Base-by-base conservation (phyloP, 2,888 invertebrate genomes). In the Leucophenga montana region DNA sequence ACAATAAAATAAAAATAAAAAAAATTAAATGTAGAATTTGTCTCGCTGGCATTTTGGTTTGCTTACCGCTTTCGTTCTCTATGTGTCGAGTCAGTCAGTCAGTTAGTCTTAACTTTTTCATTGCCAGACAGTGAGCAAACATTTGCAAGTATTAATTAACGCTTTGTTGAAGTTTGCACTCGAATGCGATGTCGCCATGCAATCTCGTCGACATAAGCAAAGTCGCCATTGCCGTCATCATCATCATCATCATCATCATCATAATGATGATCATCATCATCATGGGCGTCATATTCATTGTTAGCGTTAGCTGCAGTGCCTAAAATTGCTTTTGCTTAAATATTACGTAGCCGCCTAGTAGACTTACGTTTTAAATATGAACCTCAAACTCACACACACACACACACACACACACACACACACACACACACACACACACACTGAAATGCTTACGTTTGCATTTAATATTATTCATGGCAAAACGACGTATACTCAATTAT, bases 61-160 rank as follows among this genome's bases (percentile, higher is more conserved):
- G 27, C 57, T n/a, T n/a, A n/a, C n/a, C n/a, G n/a, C n/a, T n/a
- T n/a, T n/a, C n/a, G n/a, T n/a, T n/a, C n/a, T n/a, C n/a, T n/a
- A n/a, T n/a, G n/a, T n/a, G n/a, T n/a, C n/a, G n/a, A n/a, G 27
- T 27, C 22, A 20, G 2, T 27, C 33, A 39, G 67, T 27, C 22
- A 20, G 2, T 27, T 20, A 39, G 67, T 61, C 72, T 82, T 76
- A 79, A 78, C 85, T 83, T 84, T 84, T 85, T 80, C 84, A 84
- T 82, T 83, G 82, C 85, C 86, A 85, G 85, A 85, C 85, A 76
- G 75, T 83, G 84, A 78, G 78, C 85, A 85, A 85, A 85, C 83
- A 86, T 85, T 83, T 78, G 80, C 80, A 78, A 77, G 85, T 85
- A 85, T 84, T 85, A 85, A 85, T 85, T 86, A 84, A 81, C 82